A percentile compares a stretch with the other conserved stretches of the same genome.
phyloP scores from a whole-genome alignment of 2,888 invertebrate species.

The Nycteola revayana region DNA sequence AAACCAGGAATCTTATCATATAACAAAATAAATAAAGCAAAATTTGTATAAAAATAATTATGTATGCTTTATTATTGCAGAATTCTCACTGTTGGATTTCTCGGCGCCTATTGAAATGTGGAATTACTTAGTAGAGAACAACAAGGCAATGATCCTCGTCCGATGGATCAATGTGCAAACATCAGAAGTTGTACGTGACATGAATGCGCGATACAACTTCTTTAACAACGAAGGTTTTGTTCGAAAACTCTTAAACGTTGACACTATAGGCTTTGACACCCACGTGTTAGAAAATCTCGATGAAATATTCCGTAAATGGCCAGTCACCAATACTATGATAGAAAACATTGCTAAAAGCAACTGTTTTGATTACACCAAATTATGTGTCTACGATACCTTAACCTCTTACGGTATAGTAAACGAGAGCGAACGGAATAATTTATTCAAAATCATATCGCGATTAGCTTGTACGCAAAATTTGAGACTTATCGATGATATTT shows the following conservation, averaged over 20 bases:
- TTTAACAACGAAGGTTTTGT: conserved; percentile 70
- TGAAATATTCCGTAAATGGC: conserved; percentile 77
- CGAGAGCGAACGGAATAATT: conserved; percentile 78
- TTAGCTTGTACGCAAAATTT: conserved; percentile 81
- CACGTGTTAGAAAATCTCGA: conserved; percentile 69
- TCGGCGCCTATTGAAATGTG: conserved; percentile 80
- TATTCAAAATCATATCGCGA: conserved; percentile 82
- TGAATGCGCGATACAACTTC: conserved; percentile 71
- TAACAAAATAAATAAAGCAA: too few species aligned
- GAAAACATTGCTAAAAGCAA: conserved; percentile 67
- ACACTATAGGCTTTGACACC: conserved; percentile 62
- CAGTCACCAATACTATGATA: conserved; percentile 83
- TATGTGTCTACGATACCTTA: conserved; percentile 83
- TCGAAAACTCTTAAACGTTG: conserved; percentile 65
- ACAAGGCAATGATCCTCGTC: conserved; percentile 81
- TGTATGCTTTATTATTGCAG: conserved; percentile 54
- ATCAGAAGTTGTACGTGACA: conserved; percentile 72
- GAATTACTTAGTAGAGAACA: conserved; percentile 82
- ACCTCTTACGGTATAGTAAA: conserved; percentile 85
- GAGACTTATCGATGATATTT: conserved; percentile 78
- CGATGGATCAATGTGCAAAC: conserved; percentile 84
- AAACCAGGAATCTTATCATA: too few species aligned
- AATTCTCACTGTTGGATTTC: conserved; percentile 74
- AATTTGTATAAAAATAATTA: too few species aligned
- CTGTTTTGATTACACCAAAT: conserved; percentile 75